Evolutionary conservation across 2,888 invertebrate species (phyloP).

Genomic region (Lochmaea crataegi): DNA sequence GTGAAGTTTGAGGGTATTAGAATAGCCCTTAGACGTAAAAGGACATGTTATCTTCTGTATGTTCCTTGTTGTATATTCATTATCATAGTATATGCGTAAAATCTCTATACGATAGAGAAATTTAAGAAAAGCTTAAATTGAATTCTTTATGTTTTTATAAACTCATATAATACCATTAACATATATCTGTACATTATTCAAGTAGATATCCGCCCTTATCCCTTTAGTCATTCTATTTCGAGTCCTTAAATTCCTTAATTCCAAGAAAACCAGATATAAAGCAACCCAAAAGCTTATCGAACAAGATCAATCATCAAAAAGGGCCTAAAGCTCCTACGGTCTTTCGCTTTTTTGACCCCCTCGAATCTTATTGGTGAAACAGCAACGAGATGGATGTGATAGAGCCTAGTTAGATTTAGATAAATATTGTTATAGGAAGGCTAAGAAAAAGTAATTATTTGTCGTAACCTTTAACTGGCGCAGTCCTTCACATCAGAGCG

Average conservation of each 20-base stretch:
- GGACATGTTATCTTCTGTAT: no score
- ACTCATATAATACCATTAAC: no score
- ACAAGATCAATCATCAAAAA: conserved; percentile 5
- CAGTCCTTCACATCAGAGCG: no score
- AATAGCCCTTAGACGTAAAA: no score
- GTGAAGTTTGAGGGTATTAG: no score
- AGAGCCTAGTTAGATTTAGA: not conserved
- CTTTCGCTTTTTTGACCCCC: not conserved
- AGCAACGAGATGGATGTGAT: not conserved
- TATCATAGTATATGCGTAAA: no score
- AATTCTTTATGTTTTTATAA: not conserved
- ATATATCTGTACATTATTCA: no score
- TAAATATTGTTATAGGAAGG: not conserved
- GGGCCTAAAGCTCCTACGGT: not conserved
- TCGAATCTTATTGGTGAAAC: not conserved
- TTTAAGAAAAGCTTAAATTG: not conserved
- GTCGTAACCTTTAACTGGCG: no score
- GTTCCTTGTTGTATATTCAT: no score
- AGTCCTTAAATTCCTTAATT: conserved; percentile 3
- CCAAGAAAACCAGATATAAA: conserved; percentile 3
- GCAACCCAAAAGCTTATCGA: conserved; percentile 8
- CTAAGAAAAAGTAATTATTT: no score
- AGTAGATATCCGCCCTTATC: no score
- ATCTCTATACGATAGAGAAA: not conserved
- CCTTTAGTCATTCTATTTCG: not conserved